Conservation (phyloP, 2,888 invertebrate species). For the Eremobia ochroleuca region DNA sequence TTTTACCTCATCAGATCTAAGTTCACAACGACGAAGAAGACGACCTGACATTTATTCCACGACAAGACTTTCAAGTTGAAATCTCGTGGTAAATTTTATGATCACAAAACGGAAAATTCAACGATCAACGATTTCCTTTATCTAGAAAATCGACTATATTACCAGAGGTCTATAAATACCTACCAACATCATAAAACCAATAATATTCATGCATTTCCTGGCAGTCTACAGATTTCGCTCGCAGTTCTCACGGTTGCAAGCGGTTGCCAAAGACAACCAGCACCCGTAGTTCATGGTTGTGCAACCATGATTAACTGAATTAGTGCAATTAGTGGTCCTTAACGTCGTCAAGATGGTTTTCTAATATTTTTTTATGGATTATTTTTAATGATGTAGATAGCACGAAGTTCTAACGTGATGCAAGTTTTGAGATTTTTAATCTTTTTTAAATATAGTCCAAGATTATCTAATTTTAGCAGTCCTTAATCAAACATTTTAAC, state of each 20-base stretch:
- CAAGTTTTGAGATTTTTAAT: not conserved
- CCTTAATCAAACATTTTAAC: not conserved
- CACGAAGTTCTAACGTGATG: conserved; percentile 2
- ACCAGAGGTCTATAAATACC: not conserved
- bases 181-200: not conserved
- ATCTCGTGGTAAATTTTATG: not conserved
- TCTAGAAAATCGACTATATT: conserved; percentile 2
- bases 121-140: not conserved
- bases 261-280: conserved; percentile 40
- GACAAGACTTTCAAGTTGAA: conserved; percentile 1
- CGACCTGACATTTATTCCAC: not conserved
- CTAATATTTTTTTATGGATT: conserved; percentile 57
- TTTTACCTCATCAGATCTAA: not conserved
- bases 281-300: conserved; percentile 46
- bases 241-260: conserved; percentile 48
- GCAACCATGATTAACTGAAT: conserved; percentile 51
- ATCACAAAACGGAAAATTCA: not conserved
- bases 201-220: conserved; percentile 31
- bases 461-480: not conserved
- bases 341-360: conserved; percentile 48
- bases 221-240: conserved; percentile 11
- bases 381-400: conserved; percentile 27
- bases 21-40: rapidly evolving
- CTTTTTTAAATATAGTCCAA: not conserved
- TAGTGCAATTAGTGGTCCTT: conserved; percentile 51